Conservation (phyloP, 1,140 invertebrate genomes). For the Zaprionus ornatus region DNA sequence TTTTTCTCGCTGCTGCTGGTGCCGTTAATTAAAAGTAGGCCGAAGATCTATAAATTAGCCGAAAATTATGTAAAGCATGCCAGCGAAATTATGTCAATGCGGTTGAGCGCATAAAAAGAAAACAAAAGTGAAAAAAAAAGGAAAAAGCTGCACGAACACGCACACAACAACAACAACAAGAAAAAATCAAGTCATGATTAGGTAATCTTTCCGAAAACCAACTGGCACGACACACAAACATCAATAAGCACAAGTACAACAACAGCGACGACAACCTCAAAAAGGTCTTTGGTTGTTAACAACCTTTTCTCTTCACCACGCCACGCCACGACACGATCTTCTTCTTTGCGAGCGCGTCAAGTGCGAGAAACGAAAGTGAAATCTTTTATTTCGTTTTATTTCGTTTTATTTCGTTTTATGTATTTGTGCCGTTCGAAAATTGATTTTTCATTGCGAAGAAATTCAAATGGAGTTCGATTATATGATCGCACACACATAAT, state of each 20-base stretch:
- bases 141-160: neutral
- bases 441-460: slow-evolving; percentile 62
- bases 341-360: slow-evolving; percentile 58
- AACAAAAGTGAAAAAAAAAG: slow-evolving; percentile 36
- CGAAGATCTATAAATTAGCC: slow-evolving; percentile 71
- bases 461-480: slow-evolving; percentile 57
- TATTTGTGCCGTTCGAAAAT: slow-evolving; percentile 24
- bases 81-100: slow-evolving; percentile 77
- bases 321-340: slow-evolving; percentile 14
- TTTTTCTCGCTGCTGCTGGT: neutral
- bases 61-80: slow-evolving; percentile 73
- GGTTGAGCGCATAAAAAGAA: slow-evolving; percentile 46
- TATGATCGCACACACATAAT: slow-evolving; percentile 41
- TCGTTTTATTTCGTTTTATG: slow-evolving; percentile 28
- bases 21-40: slow-evolving; percentile 65
- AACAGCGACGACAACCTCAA: slow-evolving; percentile 34
- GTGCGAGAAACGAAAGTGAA: slow-evolving; percentile 74
- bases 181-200: slow-evolving; percentile 68
- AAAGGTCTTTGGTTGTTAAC: slow-evolving; percentile 68
- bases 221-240: slow-evolving; percentile 76
- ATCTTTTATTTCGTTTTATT: slow-evolving; percentile 40
- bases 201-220: slow-evolving; percentile 78
- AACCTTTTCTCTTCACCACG: slow-evolving; percentile 58
- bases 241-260: slow-evolving; percentile 56
- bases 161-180: slow-evolving; percentile 15